Conservation (phyloP, 2,888 invertebrate genomes). For the Cheilosia variabilis region DNA sequence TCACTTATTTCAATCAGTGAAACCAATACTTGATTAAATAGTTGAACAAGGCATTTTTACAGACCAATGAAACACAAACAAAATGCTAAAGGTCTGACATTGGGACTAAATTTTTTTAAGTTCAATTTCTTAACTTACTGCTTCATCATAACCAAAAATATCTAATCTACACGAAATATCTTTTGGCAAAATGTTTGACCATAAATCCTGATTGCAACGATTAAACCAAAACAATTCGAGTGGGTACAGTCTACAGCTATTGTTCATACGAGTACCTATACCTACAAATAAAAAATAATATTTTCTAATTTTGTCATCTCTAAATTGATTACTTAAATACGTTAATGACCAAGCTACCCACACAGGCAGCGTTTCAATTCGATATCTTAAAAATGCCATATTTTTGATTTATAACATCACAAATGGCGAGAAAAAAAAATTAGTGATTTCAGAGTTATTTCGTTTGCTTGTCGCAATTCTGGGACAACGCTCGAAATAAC, state of each 20-base stretch:
- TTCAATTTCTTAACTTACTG: background rate
- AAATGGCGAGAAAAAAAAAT: background rate
- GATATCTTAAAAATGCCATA: conserved; percentile 9
- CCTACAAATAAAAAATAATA: too few relatives aligned
- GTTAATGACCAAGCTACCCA: conserved; percentile 15
- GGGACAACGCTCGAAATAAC: conserved; percentile 38
- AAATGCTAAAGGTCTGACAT: too few relatives aligned
- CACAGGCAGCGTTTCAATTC: conserved; percentile 20
- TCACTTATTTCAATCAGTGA: too few relatives aligned
- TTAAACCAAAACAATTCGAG: background rate
- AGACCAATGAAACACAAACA: too few relatives aligned
- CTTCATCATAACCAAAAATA: conserved; percentile 20
- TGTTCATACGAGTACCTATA: background rate
- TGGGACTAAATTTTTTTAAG: too few relatives aligned
- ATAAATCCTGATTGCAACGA: conserved; percentile 22
- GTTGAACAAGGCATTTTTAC: too few relatives aligned
- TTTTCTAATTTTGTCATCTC: conserved; percentile 16
- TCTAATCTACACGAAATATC: conserved; percentile 5
- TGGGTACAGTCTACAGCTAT: background rate
- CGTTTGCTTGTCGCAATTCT: conserved; percentile 3
- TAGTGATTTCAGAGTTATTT: conserved; percentile 35
- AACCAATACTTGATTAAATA: too few relatives aligned
- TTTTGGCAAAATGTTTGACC: background rate
- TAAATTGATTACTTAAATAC: background rate
- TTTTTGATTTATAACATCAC: conserved; percentile 39